phyloP scores from a whole-genome alignment of 2,797 vertebrate genomes.

The Bovichtus variegatus region DNA sequence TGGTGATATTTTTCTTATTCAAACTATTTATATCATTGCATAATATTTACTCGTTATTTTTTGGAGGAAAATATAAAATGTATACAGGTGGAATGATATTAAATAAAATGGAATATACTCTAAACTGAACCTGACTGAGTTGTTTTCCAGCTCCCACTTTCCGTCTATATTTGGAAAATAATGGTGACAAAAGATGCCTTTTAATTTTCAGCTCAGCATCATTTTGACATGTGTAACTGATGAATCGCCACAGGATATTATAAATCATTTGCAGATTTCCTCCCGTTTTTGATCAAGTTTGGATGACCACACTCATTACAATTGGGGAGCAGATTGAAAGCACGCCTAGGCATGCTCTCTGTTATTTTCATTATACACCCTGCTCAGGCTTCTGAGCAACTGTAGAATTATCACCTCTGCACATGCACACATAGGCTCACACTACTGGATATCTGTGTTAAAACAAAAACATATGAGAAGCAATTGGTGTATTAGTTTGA shows the following conservation, averaged over 20 bases:
- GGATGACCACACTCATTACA: constrained; percentile 74
- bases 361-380: constrained; percentile 78
- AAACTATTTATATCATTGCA: neutral
- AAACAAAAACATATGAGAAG: constrained; percentile 36
- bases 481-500: constrained; percentile 50
- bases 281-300: constrained; percentile 75
- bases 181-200: constrained; percentile 71
- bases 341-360: constrained; percentile 78
- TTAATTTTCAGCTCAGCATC: constrained; percentile 84
- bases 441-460: constrained; percentile 38
- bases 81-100: constrained; percentile 25
- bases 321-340: constrained; percentile 79
- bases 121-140: constrained; percentile 37
- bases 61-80: constrained; percentile 1
- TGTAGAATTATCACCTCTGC: constrained; percentile 84
- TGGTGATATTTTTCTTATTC: neutral
- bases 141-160: constrained; percentile 54
- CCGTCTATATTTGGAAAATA: constrained; percentile 66
- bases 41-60: neutral
- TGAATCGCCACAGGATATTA: constrained; percentile 81
- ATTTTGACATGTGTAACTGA: constrained; percentile 81
- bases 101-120: constrained; percentile 26
- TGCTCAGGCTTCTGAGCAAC: constrained; percentile 66
- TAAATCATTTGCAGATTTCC: constrained; percentile 83
- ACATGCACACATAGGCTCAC: constrained; percentile 45